Evolutionary conservation across 2,888 invertebrate species (phyloP), one percentile per base, ranked within the genome.

Genomic region (Cylindroiulus punctatus): DNA sequence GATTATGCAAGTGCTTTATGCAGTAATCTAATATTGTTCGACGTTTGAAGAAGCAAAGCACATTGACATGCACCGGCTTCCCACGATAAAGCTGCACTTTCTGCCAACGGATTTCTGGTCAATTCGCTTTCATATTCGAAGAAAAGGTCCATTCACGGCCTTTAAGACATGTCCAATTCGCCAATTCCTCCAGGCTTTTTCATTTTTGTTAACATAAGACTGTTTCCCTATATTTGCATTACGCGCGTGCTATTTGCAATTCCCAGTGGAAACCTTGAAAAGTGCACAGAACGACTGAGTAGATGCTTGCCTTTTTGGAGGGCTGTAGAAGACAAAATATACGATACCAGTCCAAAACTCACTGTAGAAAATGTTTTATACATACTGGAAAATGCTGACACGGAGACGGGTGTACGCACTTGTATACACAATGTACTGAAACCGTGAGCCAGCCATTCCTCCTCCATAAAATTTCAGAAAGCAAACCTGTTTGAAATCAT

Each of bases 1-100:
- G 76, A 76, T 76, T 76, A 76, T 76, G 76, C 76, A 76, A 76
- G 76, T 76, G 76, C 76, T 76, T 76, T 30, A 76, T 76, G 76
- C 30, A 76, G 76, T 76, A 76, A 76, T 76, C 76, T 76, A 76
- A 76, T 76, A 76, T 30, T 76, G 76, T 76, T 76, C 76, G 76
- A 76, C 76, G 76, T 76, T 30, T 30, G 14, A 30, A 76, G 76
- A 76, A 30, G 76, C 30, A 76, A 30, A 30, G 76, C 76, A 12
- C 76, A 76, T 14, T 14, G 76, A 30, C 76, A 30, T 26, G 26
- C 65, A 65, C 22, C 26, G 8, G 22, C 10, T 65, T 65, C 26
- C 12, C 26, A 8, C 12, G 26, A 65, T 65, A 65, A 65, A 30
- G 76, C 76, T 14, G 76, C 76, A 17, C 30, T 76, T 76, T 76